Conservation (phyloP, 2,113 vertebrate genomes). For the Nycticorax nycticorax region DNA sequence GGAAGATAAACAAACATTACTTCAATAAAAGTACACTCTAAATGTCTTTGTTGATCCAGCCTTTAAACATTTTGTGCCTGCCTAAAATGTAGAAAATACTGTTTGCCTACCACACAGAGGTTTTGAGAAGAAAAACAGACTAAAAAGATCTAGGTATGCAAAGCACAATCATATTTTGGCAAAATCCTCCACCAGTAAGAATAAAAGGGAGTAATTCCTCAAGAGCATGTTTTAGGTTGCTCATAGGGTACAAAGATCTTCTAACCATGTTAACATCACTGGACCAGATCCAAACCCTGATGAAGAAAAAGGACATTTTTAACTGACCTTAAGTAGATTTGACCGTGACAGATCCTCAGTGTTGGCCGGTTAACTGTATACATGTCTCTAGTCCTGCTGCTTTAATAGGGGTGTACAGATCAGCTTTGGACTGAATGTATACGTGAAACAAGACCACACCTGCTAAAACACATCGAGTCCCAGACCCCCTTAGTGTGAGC, state of each 20-base stretch:
- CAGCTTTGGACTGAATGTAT: neutral
- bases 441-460: neutral
- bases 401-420: neutral
- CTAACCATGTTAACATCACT: neutral
- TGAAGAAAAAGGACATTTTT: neutral
- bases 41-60: neutral
- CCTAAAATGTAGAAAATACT: neutral
- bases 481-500: neutral
- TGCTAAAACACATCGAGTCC: neutral
- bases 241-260: neutral
- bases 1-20: neutral
- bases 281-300: neutral
- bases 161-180: neutral
- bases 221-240: neutral
- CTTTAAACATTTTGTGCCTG: neutral
- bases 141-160: neutral
- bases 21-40: neutral
- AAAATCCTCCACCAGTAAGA: neutral
- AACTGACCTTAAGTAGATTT: neutral
- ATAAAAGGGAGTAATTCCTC: neutral
- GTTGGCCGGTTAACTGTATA: rapidly evolving
- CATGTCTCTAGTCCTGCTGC: neutral
- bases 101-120: neutral
- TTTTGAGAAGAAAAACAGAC: neutral
- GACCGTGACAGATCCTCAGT: neutral